Evolutionary conservation across 2,888 invertebrate genomes (phyloP).

Genomic region (Belgica antarctica): DNA sequence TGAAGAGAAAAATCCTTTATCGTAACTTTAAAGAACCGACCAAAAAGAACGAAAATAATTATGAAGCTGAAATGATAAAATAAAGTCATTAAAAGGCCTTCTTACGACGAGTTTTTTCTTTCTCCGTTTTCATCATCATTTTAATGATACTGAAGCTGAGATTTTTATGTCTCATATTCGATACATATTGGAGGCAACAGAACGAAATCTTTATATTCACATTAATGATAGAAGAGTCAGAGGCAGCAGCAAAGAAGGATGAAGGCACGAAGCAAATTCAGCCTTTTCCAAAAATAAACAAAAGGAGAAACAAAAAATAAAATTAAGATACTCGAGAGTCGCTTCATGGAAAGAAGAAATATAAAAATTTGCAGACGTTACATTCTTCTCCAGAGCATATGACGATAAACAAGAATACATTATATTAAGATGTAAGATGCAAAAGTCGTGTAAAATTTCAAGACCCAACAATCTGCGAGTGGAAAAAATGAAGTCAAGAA

Average conservation of each 20-base stretch:
- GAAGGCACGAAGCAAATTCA: conserved; percentile 12
- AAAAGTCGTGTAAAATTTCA: conserved; percentile 40
- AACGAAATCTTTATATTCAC: neutral
- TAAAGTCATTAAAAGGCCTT: conserved; percentile 43
- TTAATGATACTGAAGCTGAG: conserved; percentile 40
- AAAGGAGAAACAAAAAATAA: conserved; percentile 22
- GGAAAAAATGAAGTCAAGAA: neutral
- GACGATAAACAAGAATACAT: conserved; percentile 18
- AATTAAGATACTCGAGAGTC: conserved; percentile 34
- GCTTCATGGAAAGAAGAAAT: neutral
- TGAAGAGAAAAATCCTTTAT: neutral
- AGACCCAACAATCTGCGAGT: conserved; percentile 20
- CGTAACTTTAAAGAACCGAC: conserved; percentile 22
- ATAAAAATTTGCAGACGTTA: conserved; percentile 40
- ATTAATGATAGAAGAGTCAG: conserved; percentile 15
- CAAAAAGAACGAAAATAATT: conserved; percentile 40
- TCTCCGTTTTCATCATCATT: conserved; percentile 39
- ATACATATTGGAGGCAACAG: neutral
- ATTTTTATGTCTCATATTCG: conserved; percentile 39
- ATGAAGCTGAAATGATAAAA: conserved; percentile 43
- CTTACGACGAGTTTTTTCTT: no score
- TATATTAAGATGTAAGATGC: conserved; percentile 43
- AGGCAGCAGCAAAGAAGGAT: conserved; percentile 42
- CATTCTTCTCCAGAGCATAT: conserved; percentile 36
- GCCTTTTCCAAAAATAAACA: conserved; percentile 42